Percentiles rank a stretch among this genome's conserved stretches.
Conservation (phyloP, 2,797 vertebrate species). For the Cirrhinus molitorella region DNA sequence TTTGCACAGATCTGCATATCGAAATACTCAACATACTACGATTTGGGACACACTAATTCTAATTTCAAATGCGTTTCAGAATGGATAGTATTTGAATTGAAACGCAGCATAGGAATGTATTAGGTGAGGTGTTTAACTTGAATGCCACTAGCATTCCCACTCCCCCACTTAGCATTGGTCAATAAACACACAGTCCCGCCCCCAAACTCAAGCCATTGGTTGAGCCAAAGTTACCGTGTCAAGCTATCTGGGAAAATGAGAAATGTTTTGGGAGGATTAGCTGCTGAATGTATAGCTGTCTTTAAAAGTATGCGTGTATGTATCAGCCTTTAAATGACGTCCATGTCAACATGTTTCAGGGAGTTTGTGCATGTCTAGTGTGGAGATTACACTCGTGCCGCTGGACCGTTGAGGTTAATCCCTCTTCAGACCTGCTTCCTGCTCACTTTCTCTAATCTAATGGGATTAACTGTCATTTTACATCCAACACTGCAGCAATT, state of each 20-base stretch:
- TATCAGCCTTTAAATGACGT: not conserved
- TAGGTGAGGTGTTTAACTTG: not conserved
- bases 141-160: not conserved
- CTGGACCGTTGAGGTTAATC: slow-evolving; percentile 70
- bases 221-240: not conserved
- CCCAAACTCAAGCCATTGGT: not conserved
- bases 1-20: too few relatives aligned
- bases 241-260: not conserved
- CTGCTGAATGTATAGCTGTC: not conserved
- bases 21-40: too few relatives aligned
- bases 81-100: too few relatives aligned
- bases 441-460: slow-evolving; percentile 54
- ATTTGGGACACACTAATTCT: too few relatives aligned
- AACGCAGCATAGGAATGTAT: not conserved
- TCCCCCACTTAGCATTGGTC: not conserved
- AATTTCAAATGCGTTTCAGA: too few relatives aligned
- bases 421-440: slow-evolving; percentile 70
- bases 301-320: not conserved
- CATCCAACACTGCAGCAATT: slow-evolving; percentile 50
- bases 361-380: not conserved
- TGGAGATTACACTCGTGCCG: slow-evolving; percentile 43
- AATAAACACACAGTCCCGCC: not conserved
- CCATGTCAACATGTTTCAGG: not conserved
- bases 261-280: too few relatives aligned
- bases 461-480: slow-evolving; percentile 57